A percentile compares a stretch with the other conserved stretches of the same genome.
phyloP scores from a whole-genome alignment of 2,797 vertebrate species.

The Darevskia mixta region DNA sequence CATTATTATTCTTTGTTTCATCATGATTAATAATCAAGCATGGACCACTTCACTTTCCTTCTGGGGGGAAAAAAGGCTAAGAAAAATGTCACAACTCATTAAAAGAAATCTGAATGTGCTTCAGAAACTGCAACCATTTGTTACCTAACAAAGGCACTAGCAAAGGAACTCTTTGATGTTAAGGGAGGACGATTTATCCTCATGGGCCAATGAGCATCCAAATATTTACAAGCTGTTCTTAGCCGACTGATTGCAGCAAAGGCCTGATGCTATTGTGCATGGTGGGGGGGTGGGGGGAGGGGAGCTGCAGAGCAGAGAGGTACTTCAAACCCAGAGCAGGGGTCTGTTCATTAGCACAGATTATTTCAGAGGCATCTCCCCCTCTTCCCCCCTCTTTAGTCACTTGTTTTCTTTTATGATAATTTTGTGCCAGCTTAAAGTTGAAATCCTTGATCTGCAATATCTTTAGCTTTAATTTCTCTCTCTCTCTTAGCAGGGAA shows the following conservation, averaged over 20 bases:
- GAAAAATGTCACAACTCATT: constrained; percentile 25
- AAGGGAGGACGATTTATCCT: constrained; percentile 65
- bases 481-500: constrained; percentile 52
- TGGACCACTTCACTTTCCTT: not conserved
- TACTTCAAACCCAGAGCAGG: constrained; percentile 64
- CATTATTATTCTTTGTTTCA: constrained; percentile 26
- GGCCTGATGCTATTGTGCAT: constrained; percentile 60
- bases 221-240: constrained; percentile 73
- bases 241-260: constrained; percentile 71
- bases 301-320: constrained; percentile 32
- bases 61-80: not conserved
- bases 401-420: constrained; percentile 64
- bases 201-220: constrained; percentile 66
- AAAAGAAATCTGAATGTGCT: constrained; percentile 26
- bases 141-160: constrained; percentile 61
- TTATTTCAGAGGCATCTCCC: constrained; percentile 58
- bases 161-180: constrained; percentile 60
- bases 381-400: constrained; percentile 38
- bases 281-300: not conserved
- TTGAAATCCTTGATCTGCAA: constrained; percentile 72
- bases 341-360: constrained; percentile 61
- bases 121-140: constrained; percentile 42
- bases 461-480: constrained; percentile 61
- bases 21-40: constrained; percentile 30
- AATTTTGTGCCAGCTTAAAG: constrained; percentile 63